Conservation (phyloP, 2,888 invertebrate genomes). For the Aphodius sticticus region DNA sequence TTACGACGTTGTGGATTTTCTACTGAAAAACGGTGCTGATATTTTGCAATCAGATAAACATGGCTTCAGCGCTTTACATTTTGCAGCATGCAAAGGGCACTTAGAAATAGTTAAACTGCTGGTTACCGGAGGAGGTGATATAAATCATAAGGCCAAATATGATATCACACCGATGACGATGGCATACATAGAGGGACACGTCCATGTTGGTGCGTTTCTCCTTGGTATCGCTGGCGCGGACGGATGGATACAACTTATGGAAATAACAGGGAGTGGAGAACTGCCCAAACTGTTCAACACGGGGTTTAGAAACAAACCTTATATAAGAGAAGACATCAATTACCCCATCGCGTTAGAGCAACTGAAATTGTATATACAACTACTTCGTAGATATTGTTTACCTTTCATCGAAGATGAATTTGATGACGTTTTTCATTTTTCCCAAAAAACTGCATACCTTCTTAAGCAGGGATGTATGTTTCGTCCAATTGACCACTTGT, state of each 20-base stretch:
- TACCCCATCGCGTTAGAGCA: too few species aligned
- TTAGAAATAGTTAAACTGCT: slow-evolving; percentile 4
- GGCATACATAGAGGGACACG: background rate
- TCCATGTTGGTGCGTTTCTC: background rate
- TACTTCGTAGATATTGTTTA: too few species aligned
- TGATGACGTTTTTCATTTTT: too few species aligned
- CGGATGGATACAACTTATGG: background rate
- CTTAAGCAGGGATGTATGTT: background rate
- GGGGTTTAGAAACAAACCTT: background rate
- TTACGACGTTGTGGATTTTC: background rate
- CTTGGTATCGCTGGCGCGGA: background rate
- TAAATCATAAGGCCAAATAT: background rate
- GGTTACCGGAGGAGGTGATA: background rate
- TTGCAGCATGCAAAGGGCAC: background rate
- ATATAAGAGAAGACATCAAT: too few species aligned
- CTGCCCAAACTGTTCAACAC: background rate
- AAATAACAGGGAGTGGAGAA: background rate
- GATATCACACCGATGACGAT: background rate
- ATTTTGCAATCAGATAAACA: background rate
- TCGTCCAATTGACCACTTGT: background rate
- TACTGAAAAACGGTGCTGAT: background rate
- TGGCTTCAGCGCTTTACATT: background rate
- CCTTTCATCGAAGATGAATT: too few species aligned
- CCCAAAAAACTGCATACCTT: background rate
- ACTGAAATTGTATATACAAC: too few species aligned